Evolutionary conservation across 64 coral and sea anemone genomes (phyloP), one percentile per base, ranked within the genome.

Genomic region (Stichodactyla mertensii): DNA sequence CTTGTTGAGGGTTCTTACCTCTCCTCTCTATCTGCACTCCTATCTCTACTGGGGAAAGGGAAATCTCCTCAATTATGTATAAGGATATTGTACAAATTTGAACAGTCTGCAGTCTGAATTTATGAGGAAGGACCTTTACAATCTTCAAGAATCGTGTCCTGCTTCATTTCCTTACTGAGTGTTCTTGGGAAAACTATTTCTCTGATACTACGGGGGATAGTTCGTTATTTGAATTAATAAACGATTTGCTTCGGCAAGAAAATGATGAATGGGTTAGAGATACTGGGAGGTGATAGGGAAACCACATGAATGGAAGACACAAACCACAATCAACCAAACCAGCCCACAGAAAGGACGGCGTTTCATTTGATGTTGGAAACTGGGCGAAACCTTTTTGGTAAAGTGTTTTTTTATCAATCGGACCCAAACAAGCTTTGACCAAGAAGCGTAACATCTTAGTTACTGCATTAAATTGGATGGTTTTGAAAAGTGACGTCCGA

Each of bases 271-370:
- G 62, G 62, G 18, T 66, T 20, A 74, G 64, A 74, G 69, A 74
- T 74, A 23, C 69, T 74, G 22, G 0, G 69, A 74, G 8, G n/a
- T 74, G 69, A 74, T 74, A 74, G 22, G 12, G 4, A 74, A 74
- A 74, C 69, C 69, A 74, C 69, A 74, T 74, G 69, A 74, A 74
- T 74, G 69, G 69, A 74, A 27, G 12, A 74, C 69, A 74, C 23
- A 74, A 31, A 74, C 69, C 69, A 74, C 69, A 74, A 74, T 74
- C 16, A 74, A 74, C 4, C 27, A 11, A 74, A 27, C 12, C 69
- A 31, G 24, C 27, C 69, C 69, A 1, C 69, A 74, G 12, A 10
- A 74, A 10, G 23, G 69, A 27, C 69, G 69, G 69, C 10, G 23
- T 31, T 74, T 74, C 27, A 74, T 74, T 74, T 74, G 69, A 74